Evolutionary conservation across 2,888 invertebrate genomes (phyloP).

Genomic region (Eutolmus rufibarbis): DNA sequence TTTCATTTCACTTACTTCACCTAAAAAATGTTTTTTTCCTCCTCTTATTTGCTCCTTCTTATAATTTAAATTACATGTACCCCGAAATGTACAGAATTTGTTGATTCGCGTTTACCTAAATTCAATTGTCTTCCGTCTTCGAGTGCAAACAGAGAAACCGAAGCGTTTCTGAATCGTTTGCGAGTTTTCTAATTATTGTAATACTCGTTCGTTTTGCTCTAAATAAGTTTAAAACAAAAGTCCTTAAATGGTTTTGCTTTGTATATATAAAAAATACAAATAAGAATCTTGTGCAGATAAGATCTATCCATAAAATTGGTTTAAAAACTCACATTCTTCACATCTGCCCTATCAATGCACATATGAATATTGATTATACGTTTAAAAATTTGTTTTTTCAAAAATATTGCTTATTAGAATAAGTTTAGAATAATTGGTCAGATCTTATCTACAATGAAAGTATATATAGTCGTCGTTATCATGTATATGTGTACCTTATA

Average conservation of each 20-base stretch:
- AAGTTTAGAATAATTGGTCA: slow-evolving; percentile 43
- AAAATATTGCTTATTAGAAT: slow-evolving; percentile 44
- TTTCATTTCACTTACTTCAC: slow-evolving; percentile 14
- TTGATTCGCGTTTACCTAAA: slow-evolving; percentile 24
- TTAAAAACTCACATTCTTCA: slow-evolving; percentile 9
- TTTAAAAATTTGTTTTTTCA: slow-evolving; percentile 41
- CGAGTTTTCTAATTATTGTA: neutral
- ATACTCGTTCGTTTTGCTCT: slow-evolving; percentile 25
- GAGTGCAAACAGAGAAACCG: neutral
- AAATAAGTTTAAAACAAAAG: neutral
- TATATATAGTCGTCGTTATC: slow-evolving; percentile 27
- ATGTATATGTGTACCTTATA: slow-evolving; percentile 26
- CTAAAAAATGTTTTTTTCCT: neutral
- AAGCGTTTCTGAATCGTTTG: neutral
- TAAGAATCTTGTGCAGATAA: slow-evolving; percentile 42
- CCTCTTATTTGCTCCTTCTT: neutral
- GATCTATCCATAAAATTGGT: slow-evolving; percentile 43
- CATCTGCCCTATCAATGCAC: slow-evolving; percentile 38
- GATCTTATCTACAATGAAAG: slow-evolving; percentile 40
- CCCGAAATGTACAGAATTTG: neutral
- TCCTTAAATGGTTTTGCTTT: neutral
- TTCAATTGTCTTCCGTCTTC: slow-evolving; percentile 23
- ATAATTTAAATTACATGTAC: neutral
- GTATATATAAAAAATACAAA: slow-evolving; percentile 28
- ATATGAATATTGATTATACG: slow-evolving; percentile 26